These are phyloP conservation scores for Drosophila bipectinata DNA, from an alignment of 1,140 invertebrate species.

Conservation along the genomic window DNA sequence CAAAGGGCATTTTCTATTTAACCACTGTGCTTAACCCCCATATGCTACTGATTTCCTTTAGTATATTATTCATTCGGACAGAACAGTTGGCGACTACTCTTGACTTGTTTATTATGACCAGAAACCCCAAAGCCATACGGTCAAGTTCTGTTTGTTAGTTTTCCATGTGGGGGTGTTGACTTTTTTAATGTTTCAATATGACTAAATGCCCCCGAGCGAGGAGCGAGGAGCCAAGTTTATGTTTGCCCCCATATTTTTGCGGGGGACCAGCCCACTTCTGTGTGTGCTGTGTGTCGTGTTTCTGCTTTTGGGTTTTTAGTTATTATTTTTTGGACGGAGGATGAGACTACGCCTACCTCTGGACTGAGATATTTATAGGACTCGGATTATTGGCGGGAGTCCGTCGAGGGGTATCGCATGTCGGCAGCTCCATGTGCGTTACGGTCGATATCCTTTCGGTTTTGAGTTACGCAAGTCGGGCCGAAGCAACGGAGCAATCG, in stretches of 20 bases:
- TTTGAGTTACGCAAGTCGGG: constrained; percentile 64
- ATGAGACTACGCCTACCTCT: constrained; percentile 43
- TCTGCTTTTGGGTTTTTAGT: constrained; percentile 33
- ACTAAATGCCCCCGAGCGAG: constrained; percentile 69
- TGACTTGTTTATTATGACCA: constrained; percentile 71
- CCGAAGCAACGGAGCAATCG: constrained; percentile 34
- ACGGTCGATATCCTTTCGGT: constrained; percentile 79
- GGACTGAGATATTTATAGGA: constrained; percentile 50
- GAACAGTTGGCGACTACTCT: constrained; percentile 25
- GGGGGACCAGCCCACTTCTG: constrained; percentile 47
- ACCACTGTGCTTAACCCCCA: background rate
- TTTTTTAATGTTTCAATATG: constrained; percentile 83
- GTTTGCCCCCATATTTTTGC: constrained; percentile 24
- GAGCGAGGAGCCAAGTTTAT: constrained; percentile 47
- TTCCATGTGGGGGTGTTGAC: constrained; percentile 74
- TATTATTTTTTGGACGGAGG: constrained; percentile 27
- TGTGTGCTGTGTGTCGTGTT: constrained; percentile 33
- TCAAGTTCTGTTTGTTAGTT: constrained; percentile 65
- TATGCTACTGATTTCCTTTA: constrained; percentile 30
- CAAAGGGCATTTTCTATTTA: background rate
- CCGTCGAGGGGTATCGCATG: constrained; percentile 45
- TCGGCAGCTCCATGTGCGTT: constrained; percentile 59
- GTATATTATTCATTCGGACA: constrained; percentile 39
- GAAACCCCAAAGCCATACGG: constrained; percentile 60
- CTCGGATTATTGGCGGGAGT: constrained; percentile 50